These are phyloP conservation scores for Ctenicera cuprea DNA, from an alignment of 2,888 invertebrate genomes.

Conservation along the genomic window DNA sequence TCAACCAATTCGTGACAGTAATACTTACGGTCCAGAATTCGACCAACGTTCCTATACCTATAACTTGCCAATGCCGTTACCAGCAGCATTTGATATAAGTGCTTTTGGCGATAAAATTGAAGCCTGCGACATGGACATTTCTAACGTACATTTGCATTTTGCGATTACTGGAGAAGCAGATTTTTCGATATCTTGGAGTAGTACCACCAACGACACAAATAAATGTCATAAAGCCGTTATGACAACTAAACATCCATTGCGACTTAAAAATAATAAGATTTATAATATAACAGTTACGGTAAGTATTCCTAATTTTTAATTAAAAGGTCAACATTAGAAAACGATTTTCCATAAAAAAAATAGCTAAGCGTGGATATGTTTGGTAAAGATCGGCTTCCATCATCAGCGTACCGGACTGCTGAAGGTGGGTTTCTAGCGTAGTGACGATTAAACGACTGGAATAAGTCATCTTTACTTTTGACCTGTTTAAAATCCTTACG, in stretches of 20 bases:
- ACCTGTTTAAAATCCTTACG: too few species aligned
- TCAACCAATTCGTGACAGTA: slow-evolving; percentile 72
- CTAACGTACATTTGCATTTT: slow-evolving; percentile 67
- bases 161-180: slow-evolving; percentile 56
- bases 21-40: slow-evolving; percentile 74
- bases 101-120: slow-evolving; percentile 68
- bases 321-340: too few species aligned
- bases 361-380: too few species aligned
- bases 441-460: too few species aligned
- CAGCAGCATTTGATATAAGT: slow-evolving; percentile 64
- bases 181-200: slow-evolving; percentile 45
- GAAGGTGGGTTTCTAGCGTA: too few species aligned
- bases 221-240: slow-evolving; percentile 59
- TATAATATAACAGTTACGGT: slow-evolving; percentile 63
- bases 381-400: too few species aligned
- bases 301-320: slow-evolving; percentile 54
- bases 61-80: slow-evolving; percentile 72
- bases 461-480: too few species aligned
- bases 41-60: slow-evolving; percentile 67
- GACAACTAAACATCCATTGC: slow-evolving; percentile 53
- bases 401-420: too few species aligned
- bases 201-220: slow-evolving; percentile 27
- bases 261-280: slow-evolving; percentile 46
- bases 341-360: too few species aligned
- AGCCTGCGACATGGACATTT: slow-evolving; percentile 75